These are phyloP conservation scores for Channallabes apus DNA, from an alignment of 2,797 vertebrate genomes.

Conservation along the genomic window DNA sequence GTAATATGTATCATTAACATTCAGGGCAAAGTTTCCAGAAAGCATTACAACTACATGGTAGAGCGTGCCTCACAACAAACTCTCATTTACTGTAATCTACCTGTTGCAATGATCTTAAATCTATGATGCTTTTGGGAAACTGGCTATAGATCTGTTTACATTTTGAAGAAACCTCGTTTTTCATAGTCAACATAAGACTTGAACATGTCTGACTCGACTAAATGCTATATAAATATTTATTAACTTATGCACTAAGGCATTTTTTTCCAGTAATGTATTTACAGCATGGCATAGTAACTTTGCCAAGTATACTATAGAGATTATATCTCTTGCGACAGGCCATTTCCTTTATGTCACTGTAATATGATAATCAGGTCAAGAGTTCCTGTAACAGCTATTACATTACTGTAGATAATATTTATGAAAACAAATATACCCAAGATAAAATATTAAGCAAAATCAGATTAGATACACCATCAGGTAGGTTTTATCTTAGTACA, in stretches of 20 bases:
- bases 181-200: conserved; percentile 13
- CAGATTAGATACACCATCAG: background rate
- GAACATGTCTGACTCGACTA: conserved; percentile 2
- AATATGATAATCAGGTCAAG: conserved; percentile 29
- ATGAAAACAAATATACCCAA: background rate
- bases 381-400: conserved; percentile 28
- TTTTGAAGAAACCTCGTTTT: conserved; percentile 18
- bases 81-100: background rate
- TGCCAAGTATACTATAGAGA: background rate
- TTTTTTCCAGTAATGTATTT: background rate
- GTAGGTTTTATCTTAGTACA: background rate
- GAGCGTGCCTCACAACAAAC: background rate
- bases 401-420: background rate
- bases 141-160: conserved; percentile 47
- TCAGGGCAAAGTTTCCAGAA: background rate
- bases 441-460: background rate
- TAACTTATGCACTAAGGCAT: conserved; percentile 17
- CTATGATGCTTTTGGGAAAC: background rate
- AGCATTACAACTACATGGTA: conserved; percentile 1
- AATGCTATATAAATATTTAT: conserved; percentile 38
- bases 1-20: conserved; percentile 9
- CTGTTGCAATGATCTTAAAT: conserved; percentile 16
- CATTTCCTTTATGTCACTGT: conserved; percentile 44
- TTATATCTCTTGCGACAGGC: conserved; percentile 36
- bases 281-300: background rate